Evolutionary conservation across 2,888 invertebrate species (phyloP).

Genomic region (Ichneumoninae sp.): DNA sequence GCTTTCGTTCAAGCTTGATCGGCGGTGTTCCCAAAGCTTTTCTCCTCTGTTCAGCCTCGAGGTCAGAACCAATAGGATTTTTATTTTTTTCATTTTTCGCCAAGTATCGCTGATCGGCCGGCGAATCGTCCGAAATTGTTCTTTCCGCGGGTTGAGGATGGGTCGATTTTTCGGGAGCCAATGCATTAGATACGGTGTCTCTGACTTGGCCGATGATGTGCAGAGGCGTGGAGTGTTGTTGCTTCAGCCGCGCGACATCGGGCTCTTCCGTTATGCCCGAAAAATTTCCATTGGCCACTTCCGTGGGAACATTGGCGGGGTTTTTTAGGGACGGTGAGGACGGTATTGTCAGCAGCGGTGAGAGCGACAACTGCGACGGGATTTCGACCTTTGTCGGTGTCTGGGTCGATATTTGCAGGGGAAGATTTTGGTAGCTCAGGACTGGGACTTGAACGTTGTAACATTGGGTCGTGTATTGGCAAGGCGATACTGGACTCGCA

Average conservation of each 20-base stretch:
- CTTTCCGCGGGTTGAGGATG: background rate
- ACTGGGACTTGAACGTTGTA: conserved; percentile 75
- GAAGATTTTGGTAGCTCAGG: conserved; percentile 73
- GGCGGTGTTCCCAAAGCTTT: conserved; percentile 52
- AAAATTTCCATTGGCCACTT: conserved; percentile 16
- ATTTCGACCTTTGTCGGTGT: conserved; percentile 55
- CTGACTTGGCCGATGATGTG: background rate
- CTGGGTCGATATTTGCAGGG: conserved; percentile 70
- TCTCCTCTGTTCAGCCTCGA: conserved; percentile 12
- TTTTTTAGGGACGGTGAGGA: conserved; percentile 41
- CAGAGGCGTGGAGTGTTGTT: conserved; percentile 2
- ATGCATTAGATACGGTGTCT: background rate
- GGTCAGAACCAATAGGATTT: background rate
- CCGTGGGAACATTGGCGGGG: conserved; percentile 7
- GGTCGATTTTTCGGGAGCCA: background rate
- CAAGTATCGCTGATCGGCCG: background rate
- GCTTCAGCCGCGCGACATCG: background rate
- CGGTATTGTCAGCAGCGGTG: conserved; percentile 43
- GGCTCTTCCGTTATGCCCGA: conserved; percentile 33
- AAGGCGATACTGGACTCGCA: conserved; percentile 45
- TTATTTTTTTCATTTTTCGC: background rate
- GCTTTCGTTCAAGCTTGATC: conserved; percentile 42
- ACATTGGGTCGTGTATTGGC: conserved; percentile 70
- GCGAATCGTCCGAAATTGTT: background rate
- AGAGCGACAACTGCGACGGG: conserved; percentile 57